Evolutionary conservation across 2,797 vertebrate genomes (phyloP), one percentile per base, ranked within the genome.

Genomic region (Chloroceryle amazona): DNA sequence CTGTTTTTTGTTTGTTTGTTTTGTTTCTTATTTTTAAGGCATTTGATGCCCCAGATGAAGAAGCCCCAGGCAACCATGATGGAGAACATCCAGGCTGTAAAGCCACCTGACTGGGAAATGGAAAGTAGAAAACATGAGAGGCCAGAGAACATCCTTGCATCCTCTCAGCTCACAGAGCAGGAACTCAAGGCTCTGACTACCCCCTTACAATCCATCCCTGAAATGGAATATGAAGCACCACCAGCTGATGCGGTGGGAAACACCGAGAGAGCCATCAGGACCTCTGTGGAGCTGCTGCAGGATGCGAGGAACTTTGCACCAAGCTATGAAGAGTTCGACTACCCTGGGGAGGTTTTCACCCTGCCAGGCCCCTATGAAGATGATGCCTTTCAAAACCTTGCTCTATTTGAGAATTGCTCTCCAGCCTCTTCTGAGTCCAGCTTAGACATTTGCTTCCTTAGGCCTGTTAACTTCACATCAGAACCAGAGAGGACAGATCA

Each of bases 401-500:
- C 98, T 7, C 97, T 98, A 92, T 99, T 99, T 71, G 99, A 99
- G 95, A 98, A 96, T 93, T 99, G 99, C 97, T 99, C 99, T 62
- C 98, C 99, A 0, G 99, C 98, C 44, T 99, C 99, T 10, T 99
- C 99, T 0, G 99, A 99, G 89, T 99, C 99, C 90, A 99, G 99
- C 97, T 98, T 99, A 47, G 99, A 99, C 95, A 99, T 99, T 57
- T 99, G 99, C 90, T 99, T 99, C 70, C 98, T 99, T 63, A 98
- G 99, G 91, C 99, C 99, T 10, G 98, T 99, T 88, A 98, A 98
- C 95, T 97, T 98, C 97, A 88, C 99, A 10, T 88, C 97, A n/a
- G 98, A 99, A 37, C 97, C 98, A 5, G 99, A 99, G 71, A 96
- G 98, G 86, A 98, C 98, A 35, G 98, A 98, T 31, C 98, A 97